Evolutionary conservation across 2,113 vertebrate species (phyloP).

Genomic region (Percina caprodes): DNA sequence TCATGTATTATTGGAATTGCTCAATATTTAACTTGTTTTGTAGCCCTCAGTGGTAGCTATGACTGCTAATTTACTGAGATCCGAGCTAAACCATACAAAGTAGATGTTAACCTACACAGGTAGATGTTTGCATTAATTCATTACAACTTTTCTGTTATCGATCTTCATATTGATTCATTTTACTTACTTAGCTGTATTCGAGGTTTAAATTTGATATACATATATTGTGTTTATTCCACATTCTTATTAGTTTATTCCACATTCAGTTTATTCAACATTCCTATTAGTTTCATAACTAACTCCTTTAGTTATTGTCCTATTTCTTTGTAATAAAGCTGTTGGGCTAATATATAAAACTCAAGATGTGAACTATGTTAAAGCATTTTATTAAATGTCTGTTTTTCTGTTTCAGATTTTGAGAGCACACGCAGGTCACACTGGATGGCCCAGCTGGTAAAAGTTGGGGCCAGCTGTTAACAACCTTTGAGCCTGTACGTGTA

Average conservation of each 20-base stretch:
- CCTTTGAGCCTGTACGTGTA: slow-evolving; percentile 24
- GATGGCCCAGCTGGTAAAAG: slow-evolving; percentile 47
- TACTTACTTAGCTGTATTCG: neutral
- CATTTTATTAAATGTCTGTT: neutral
- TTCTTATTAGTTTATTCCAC: too few relatives aligned
- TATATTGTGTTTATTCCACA: too few relatives aligned
- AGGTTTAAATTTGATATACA: neutral
- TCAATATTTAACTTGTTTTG: neutral
- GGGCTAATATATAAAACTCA: neutral
- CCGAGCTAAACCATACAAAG: neutral
- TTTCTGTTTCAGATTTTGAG: slow-evolving; percentile 48
- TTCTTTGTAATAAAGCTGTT: neutral
- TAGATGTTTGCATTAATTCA: too few relatives aligned
- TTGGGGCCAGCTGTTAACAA: slow-evolving; percentile 38
- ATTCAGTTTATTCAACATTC: too few relatives aligned
- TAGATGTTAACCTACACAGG: neutral
- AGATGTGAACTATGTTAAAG: neutral
- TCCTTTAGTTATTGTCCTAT: neutral
- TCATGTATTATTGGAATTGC: neutral
- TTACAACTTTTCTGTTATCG: neutral
- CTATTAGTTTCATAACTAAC: too few relatives aligned
- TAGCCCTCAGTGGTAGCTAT: neutral
- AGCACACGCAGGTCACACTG: slow-evolving; percentile 13
- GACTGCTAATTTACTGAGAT: neutral
- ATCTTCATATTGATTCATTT: neutral